These are phyloP conservation scores for Emys orbicularis DNA, from an alignment of 2,797 vertebrate species.

Conservation along the genomic window DNA sequence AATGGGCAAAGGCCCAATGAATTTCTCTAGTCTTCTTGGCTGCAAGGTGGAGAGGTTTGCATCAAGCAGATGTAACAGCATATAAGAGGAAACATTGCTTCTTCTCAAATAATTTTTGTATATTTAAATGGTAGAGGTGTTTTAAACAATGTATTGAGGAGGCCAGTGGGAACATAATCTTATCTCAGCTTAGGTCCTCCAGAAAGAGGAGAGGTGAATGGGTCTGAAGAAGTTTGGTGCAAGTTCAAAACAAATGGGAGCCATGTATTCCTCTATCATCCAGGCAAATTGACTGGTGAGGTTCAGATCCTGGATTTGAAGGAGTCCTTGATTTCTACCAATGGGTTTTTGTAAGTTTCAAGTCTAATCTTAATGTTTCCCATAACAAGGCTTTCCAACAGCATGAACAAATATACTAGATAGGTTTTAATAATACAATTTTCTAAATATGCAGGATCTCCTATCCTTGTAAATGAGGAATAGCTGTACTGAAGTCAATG, in stretches of 20 bases:
- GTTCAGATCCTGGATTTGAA: background rate
- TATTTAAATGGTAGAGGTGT: too few relatives aligned
- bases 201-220: background rate
- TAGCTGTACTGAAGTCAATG: background rate
- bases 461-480: background rate
- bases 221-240: background rate
- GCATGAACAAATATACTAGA: background rate
- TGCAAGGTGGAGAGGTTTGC: fast-evolving
- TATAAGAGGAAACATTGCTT: background rate
- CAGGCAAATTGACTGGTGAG: too few relatives aligned
- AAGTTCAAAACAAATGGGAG: background rate
- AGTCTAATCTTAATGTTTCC: background rate
- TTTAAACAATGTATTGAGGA: background rate
- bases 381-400: background rate
- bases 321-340: background rate
- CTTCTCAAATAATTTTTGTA: background rate
- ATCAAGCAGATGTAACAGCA: background rate
- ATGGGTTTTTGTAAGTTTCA: background rate
- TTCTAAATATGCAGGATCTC: background rate
- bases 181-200: background rate
- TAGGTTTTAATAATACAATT: background rate
- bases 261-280: too few relatives aligned
- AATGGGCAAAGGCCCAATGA: background rate
- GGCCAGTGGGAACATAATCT: background rate
- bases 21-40: background rate